These are phyloP conservation scores for Ormyrus nitidulus DNA, from an alignment of 2,888 invertebrate species.

Conservation along the genomic window DNA sequence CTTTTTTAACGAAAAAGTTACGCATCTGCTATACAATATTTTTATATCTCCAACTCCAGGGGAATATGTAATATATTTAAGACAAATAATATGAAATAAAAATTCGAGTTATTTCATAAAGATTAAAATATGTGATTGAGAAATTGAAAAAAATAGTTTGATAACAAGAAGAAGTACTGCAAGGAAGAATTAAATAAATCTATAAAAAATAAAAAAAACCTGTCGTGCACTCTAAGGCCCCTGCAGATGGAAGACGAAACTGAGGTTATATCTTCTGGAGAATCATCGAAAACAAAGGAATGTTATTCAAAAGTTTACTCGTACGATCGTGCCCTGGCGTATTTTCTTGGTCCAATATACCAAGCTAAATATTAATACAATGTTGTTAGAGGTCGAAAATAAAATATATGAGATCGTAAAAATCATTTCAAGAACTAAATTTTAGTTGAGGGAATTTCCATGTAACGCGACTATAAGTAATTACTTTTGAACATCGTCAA, in stretches of 20 bases:
- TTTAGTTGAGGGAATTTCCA: slow-evolving; percentile 47
- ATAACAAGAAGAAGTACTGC: slow-evolving; percentile 1
- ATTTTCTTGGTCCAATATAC: slow-evolving; percentile 53
- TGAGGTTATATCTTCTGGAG: slow-evolving; percentile 43
- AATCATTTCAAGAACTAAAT: slow-evolving; percentile 47
- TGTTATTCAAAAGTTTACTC: slow-evolving; percentile 52
- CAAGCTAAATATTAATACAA: slow-evolving; percentile 47
- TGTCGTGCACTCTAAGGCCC: slow-evolving; percentile 43
- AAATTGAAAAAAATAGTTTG: slow-evolving; percentile 10
- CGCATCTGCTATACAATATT: slow-evolving; percentile 47
- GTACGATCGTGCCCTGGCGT: slow-evolving; percentile 44
- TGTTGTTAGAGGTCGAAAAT: slow-evolving; percentile 46
- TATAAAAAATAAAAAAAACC: slow-evolving; percentile 30
- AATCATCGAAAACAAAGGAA: slow-evolving; percentile 54
- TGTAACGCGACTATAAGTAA: slow-evolving; percentile 46
- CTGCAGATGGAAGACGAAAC: slow-evolving; percentile 51
- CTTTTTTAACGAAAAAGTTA: slow-evolving; percentile 39
- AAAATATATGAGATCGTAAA: slow-evolving; percentile 49
- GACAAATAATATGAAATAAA: slow-evolving; percentile 24
- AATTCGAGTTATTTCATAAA: slow-evolving; percentile 2
- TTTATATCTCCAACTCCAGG: slow-evolving; percentile 50
- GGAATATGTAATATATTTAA: slow-evolving; percentile 31
- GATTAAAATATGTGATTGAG: slow-evolving; percentile 6
- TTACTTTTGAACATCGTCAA: slow-evolving; percentile 52
- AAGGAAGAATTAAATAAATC: slow-evolving; percentile 17